A percentile compares a stretch with the other conserved stretches of the same genome.
Conservation (phyloP, 2,113 vertebrate species). For the Halichoeres trimaculatus region DNA sequence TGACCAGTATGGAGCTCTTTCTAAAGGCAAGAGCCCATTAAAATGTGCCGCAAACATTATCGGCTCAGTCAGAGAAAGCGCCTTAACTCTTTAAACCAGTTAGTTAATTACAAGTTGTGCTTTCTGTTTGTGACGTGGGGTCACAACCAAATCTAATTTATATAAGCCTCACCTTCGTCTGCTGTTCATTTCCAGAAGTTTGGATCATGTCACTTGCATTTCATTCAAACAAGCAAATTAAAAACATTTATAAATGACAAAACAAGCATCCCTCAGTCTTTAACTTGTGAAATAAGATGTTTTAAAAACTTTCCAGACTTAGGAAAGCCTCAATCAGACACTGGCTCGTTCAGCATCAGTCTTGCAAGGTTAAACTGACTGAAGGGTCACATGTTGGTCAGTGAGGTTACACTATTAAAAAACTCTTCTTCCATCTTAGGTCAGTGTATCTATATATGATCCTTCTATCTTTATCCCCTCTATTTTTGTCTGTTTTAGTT, state of each 20-base stretch:
- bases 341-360: constrained; percentile 7
- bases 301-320: background rate
- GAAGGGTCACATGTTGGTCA: background rate
- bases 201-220: background rate
- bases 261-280: too few species aligned
- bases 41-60: constrained; percentile 69
- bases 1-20: constrained; percentile 41
- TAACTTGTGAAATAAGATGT: too few species aligned
- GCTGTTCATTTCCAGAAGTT: background rate
- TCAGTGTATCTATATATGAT: background rate
- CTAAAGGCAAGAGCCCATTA: constrained; percentile 65
- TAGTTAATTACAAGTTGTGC: constrained; percentile 64
- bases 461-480: background rate
- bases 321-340: background rate
- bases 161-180: background rate
- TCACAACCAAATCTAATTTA: constrained; percentile 5
- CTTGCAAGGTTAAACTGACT: background rate
- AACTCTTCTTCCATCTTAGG: background rate
- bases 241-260: too few species aligned
- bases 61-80: constrained; percentile 66
- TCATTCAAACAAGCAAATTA: background rate
- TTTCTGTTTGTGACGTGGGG: constrained; percentile 2
- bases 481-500: background rate
- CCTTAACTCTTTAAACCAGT: constrained; percentile 75
- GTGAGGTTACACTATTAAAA: constrained; percentile 4